Evolutionary conservation across 1,140 invertebrate species (phyloP).

Genomic region (Halesus radiatus): DNA sequence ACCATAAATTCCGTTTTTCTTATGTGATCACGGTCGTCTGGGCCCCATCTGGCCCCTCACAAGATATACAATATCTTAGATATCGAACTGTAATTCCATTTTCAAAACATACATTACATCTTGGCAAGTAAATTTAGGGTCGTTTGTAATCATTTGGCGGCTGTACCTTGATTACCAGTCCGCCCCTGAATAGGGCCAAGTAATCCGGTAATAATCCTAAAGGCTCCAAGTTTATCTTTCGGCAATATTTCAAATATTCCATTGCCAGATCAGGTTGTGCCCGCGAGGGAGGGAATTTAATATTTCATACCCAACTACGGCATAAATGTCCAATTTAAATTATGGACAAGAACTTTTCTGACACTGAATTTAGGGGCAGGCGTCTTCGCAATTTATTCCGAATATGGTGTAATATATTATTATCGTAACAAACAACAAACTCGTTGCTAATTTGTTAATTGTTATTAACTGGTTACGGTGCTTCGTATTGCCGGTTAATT

Average conservation of each 20-base stretch:
- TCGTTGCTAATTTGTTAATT: not conserved
- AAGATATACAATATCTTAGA: too few relatives aligned
- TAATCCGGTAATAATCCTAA: conserved; percentile 26
- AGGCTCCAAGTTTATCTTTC: conserved; percentile 16
- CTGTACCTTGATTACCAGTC: too few relatives aligned
- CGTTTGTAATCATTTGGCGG: too few relatives aligned
- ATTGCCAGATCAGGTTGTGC: conserved; percentile 16
- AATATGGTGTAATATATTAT: not conserved
- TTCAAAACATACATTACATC: too few relatives aligned
- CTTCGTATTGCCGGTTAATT: too few relatives aligned
- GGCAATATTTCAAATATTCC: conserved; percentile 37
- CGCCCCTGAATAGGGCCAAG: not conserved
- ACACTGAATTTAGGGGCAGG: conserved; percentile 7
- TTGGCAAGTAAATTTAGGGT: too few relatives aligned
- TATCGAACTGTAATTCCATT: too few relatives aligned
- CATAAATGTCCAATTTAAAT: conserved; percentile 37
- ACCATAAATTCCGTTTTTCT: too few relatives aligned
- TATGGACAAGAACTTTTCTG: conserved; percentile 30
- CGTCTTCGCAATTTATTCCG: not conserved
- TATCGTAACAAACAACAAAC: not conserved
- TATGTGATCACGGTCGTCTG: too few relatives aligned
- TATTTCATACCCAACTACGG: conserved; percentile 26
- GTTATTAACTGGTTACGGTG: not conserved
- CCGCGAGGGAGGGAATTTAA: not conserved
- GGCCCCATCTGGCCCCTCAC: too few relatives aligned